Percentiles rank a stretch among this genome's conserved stretches.
phyloP scores from a whole-genome alignment of 2,797 vertebrate species.

The Aplochiton taeniatus region DNA sequence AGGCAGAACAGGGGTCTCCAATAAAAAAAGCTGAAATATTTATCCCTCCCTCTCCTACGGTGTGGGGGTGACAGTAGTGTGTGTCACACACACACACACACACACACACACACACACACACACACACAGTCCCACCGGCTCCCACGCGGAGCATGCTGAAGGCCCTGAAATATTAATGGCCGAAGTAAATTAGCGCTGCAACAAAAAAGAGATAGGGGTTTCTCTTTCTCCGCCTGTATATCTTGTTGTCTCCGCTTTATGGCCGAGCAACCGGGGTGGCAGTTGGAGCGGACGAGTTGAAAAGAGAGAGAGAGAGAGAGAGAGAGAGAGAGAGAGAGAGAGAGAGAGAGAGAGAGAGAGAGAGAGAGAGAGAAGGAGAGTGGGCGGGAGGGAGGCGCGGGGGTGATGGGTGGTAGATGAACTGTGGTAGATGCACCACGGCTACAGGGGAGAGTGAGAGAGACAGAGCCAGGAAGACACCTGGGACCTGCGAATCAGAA shows the following conservation, averaged over 20 bases:
- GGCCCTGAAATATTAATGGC: conserved; percentile 82
- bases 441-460: not conserved
- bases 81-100: conserved; percentile 39
- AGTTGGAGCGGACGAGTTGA: conserved; percentile 32
- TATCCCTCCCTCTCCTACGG: conserved; percentile 67
- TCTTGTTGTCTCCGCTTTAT: conserved; percentile 73
- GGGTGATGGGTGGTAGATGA: not conserved
- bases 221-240: conserved; percentile 72
- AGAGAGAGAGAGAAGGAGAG: conserved; percentile 36
- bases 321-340: conserved; percentile 21
- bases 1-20: conserved; percentile 73
- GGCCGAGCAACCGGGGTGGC: conserved; percentile 57
- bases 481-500: too few relatives aligned
- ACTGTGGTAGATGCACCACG: not conserved
- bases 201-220: conserved; percentile 73
- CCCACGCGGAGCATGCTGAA: conserved; percentile 71
- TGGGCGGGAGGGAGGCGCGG: not conserved
- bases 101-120: not conserved
- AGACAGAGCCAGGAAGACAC: not conserved
- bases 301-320: conserved; percentile 39
- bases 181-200: conserved; percentile 83
- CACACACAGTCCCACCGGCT: conserved; percentile 58
- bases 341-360: conserved; percentile 43
- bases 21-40: conserved; percentile 81
- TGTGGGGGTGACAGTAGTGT: conserved; percentile 57